Evolutionary conservation across 2,797 vertebrate genomes (phyloP).

Genomic region (Lagodon rhomboides): DNA sequence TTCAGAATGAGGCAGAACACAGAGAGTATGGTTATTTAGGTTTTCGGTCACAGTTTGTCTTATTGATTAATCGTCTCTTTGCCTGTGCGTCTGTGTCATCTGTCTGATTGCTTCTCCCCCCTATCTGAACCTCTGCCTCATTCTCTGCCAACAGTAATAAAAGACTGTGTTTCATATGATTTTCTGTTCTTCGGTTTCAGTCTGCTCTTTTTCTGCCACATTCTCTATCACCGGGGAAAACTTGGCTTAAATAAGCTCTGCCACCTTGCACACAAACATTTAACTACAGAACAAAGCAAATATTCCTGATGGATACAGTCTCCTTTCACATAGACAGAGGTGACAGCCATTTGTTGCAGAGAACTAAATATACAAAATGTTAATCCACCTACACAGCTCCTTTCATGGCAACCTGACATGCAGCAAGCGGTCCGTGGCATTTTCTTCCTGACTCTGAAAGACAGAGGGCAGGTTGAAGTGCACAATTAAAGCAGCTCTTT

Average conservation of each 20-base stretch:
- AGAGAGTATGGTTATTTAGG: constrained; percentile 4
- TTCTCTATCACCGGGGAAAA: constrained; percentile 15
- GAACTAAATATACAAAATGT: constrained; percentile 46
- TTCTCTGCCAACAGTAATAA: constrained; percentile 16
- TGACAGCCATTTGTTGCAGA: constrained; percentile 12
- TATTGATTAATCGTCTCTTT: constrained; percentile 26
- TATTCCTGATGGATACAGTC: constrained; percentile 7
- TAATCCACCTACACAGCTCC: constrained; percentile 53
- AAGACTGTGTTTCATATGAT: constrained; percentile 36
- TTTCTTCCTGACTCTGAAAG: constrained; percentile 55
- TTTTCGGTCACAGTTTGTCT: constrained; percentile 37
- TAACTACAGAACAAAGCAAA: neutral
- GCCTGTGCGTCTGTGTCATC: constrained; percentile 10
- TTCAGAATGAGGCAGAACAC: constrained; percentile 32
- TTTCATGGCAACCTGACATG: constrained; percentile 53
- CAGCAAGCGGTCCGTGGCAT: constrained; percentile 59
- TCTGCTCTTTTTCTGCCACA: constrained; percentile 14
- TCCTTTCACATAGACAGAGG: constrained; percentile 2
- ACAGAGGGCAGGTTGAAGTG: constrained; percentile 55
- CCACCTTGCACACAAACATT: neutral
- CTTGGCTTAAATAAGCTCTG: constrained; percentile 30
- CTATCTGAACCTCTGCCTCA: constrained; percentile 13
- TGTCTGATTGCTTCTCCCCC: constrained; percentile 17
- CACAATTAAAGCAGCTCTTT: constrained; percentile 64
- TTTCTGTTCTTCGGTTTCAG: constrained; percentile 14